Evolutionary conservation across 2,888 invertebrate species (phyloP).

Genomic region (Sacculina carcini): DNA sequence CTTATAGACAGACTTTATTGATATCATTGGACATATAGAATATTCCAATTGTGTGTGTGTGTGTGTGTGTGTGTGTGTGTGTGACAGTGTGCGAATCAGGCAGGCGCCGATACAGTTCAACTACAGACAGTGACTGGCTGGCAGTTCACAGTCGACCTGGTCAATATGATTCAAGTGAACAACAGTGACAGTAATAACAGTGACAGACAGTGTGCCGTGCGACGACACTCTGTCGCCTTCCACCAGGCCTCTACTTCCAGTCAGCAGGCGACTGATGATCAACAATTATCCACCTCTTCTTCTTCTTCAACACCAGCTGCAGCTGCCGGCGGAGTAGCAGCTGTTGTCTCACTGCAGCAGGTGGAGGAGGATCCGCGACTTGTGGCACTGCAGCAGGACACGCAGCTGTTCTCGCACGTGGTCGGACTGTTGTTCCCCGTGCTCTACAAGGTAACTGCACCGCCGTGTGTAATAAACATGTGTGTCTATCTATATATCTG

Average conservation of each 20-base stretch:
- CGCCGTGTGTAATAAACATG: no score
- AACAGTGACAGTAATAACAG: conserved; percentile 93
- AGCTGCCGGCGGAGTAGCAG: background rate
- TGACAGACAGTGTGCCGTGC: no score
- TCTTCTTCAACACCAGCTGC: background rate
- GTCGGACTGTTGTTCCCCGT: conserved; percentile 25
- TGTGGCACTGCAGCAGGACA: conserved; percentile 39
- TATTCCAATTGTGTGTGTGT: no score
- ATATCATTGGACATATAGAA: no score
- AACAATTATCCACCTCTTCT: conserved; percentile 1
- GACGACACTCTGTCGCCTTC: no score
- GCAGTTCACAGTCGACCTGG: conserved; percentile 85
- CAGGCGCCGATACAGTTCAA: conserved; percentile 83
- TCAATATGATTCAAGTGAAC: conserved; percentile 93
- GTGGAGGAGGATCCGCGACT: conserved; percentile 32
- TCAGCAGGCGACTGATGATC: conserved; percentile 29
- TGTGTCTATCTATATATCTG: no score
- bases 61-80: background rate
- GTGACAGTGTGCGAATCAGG: conserved; percentile 38
- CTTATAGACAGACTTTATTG: no score
- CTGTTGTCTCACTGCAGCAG: conserved; percentile 13
- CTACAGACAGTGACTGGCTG: conserved; percentile 71
- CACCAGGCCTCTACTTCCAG: conserved; percentile 76
- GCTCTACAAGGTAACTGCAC: background rate
- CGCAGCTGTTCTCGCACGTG: conserved; percentile 37